Base-by-base conservation (phyloP, 2,113 vertebrate species). In the Pterocles orientalis region DNA sequence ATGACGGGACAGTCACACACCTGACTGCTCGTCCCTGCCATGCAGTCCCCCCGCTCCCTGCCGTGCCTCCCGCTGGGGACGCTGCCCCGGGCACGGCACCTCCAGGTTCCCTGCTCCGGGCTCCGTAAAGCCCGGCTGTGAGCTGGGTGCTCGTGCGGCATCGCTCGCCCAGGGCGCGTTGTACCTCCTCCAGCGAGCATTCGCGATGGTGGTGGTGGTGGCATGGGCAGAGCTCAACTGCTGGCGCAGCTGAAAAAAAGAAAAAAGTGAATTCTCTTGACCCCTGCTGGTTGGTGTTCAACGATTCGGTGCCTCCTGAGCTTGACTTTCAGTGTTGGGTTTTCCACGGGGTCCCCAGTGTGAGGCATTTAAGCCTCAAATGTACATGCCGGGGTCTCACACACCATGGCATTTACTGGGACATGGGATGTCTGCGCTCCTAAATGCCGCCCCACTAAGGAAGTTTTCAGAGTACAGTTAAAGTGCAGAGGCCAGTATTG, bases 221-320 rank as follows among this genome's bases (percentile, higher is more conserved):
- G 14, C 41, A 41, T 47, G n/a, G 64, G n/a, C 61, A 31, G 60
- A 88, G 89, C 88, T 80, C 36, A 72, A 48, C 65, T 66, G 95
- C 73, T 92, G 70, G 94, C 91, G 95, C 56, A 88, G 77, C 94
- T 86, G 77, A 58, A 69, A 75, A 82, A 18, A 26, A 25, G 4
- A 31, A 36, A 10, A 82, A 94, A 90, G 90, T 89, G 96, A 75
- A 91, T 97, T 96, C 78, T 96, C 97, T 93, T 96, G 95, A 97
- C 93, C 95, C 89, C 90, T 97, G 82, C 95, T 88, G 80, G 93
- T 95, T 95, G 89, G 76, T 82, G 81, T 97, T 96, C 96, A 93
- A 80, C 66, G 95, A 7, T 95, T 96, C 87, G 92, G 96, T 85
- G 95, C 97, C 97, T 97, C 71, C 34, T 94, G 92, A 93, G 96